Evolutionary conservation across 2,888 invertebrate genomes (phyloP).

Genomic region (Mongoloraphidia duomilia): DNA sequence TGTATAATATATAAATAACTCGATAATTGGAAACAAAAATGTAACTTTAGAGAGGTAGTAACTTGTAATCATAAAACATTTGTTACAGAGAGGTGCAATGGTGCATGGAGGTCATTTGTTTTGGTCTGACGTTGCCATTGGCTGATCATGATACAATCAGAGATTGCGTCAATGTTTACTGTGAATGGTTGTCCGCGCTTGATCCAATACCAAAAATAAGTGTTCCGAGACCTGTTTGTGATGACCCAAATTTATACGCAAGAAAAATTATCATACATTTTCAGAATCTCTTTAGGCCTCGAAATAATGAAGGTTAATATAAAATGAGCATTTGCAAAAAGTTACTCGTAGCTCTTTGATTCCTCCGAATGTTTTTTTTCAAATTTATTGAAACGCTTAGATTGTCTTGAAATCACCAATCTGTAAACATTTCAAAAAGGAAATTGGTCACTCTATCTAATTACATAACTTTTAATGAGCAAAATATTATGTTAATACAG

Average conservation of each 20-base stretch:
- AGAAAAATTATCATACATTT: conserved; percentile 83
- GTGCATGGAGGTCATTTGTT: conserved; percentile 80
- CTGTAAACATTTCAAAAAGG: not conserved
- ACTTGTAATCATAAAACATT: not conserved
- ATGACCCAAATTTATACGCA: conserved; percentile 81
- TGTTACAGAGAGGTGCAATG: conserved; percentile 53
- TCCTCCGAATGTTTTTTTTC: no score
- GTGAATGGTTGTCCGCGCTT: conserved; percentile 88
- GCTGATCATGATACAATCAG: conserved; percentile 87
- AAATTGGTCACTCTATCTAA: no score
- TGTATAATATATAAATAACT: conserved; percentile 1
- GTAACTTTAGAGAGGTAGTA: not conserved
- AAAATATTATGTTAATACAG: no score
- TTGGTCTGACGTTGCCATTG: conserved; percentile 78
- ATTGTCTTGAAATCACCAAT: not conserved
- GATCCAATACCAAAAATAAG: conserved; percentile 71
- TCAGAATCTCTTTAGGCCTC: conserved; percentile 86
- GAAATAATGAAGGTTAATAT: conserved; percentile 75
- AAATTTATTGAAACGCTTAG: no score
- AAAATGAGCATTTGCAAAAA: conserved; percentile 16
- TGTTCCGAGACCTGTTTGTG: conserved; percentile 76
- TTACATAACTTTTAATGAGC: no score
- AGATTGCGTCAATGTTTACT: conserved; percentile 92
- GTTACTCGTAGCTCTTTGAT: conserved; percentile 4
- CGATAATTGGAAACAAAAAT: not conserved